These are phyloP conservation scores for Leistus spinibarbis DNA, from an alignment of 2,888 invertebrate genomes.

Conservation along the genomic window DNA sequence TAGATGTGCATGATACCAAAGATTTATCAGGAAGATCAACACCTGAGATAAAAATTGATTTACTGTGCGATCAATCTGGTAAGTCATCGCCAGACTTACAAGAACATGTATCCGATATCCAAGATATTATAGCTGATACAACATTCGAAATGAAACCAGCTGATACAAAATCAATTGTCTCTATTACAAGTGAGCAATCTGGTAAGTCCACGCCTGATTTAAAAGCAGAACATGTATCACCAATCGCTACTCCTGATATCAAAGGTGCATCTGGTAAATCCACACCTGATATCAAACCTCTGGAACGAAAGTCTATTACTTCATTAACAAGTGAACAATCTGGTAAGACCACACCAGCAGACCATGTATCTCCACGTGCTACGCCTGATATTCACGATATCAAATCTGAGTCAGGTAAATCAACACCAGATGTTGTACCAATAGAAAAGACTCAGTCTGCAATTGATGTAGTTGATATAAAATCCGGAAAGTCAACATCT, in stretches of 20 bases:
- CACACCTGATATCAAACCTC: conserved; percentile 38
- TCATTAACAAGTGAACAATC: not conserved
- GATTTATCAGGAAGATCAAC: conserved; percentile 45
- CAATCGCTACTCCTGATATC: not conserved
- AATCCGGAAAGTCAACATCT: conserved; percentile 53
- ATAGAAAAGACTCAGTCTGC: conserved; percentile 18
- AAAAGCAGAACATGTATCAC: conserved; percentile 10
- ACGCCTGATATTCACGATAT: not conserved
- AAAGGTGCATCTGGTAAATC: conserved; percentile 9
- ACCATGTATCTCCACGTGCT: not conserved
- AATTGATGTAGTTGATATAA: conserved; percentile 44
- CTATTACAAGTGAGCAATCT: not conserved
- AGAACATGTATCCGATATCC: conserved; percentile 19
- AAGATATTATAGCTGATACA: conserved; percentile 15
- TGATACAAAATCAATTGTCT: conserved; percentile 34
- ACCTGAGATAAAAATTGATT: conserved; percentile 44
- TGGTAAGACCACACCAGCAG: not conserved
- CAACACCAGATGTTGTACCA: conserved; percentile 8
- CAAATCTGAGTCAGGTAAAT: conserved; percentile 9
- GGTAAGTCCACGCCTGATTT: not conserved
- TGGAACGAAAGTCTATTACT: not conserved
- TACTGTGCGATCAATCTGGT: conserved; percentile 26
- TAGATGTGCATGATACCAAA: not conserved
- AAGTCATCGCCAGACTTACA: conserved; percentile 22
- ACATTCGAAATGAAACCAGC: conserved; percentile 37